These are phyloP conservation scores for Lethenteron camtschaticum DNA, from an alignment of 2,113 vertebrate species.

Conservation along the genomic window DNA sequence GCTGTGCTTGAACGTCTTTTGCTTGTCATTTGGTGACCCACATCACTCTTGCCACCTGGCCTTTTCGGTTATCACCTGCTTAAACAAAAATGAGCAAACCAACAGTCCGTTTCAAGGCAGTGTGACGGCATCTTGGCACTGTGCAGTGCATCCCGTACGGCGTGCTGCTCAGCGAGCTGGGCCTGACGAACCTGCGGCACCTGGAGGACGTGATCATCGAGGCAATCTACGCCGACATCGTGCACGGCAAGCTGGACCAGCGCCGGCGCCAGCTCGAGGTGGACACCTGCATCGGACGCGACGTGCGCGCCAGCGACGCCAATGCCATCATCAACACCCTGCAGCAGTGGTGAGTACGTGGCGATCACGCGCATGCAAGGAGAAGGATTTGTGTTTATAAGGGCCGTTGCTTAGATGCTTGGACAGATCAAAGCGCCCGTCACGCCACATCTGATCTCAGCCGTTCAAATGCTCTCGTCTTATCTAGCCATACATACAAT, in stretches of 20 bases:
- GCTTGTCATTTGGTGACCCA: too few relatives aligned
- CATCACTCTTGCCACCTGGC: too few relatives aligned
- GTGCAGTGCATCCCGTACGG: constrained; percentile 73
- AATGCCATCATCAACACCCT: constrained; percentile 71
- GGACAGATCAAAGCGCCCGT: background rate
- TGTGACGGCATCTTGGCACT: constrained; percentile 2
- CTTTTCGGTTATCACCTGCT: too few relatives aligned
- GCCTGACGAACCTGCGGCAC: constrained; percentile 88
- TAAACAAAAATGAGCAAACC: too few relatives aligned
- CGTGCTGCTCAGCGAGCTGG: constrained; percentile 78
- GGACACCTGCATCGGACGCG: constrained; percentile 77
- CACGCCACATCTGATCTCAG: background rate
- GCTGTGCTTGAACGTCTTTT: too few relatives aligned
- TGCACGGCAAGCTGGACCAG: constrained; percentile 92
- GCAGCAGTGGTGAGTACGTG: constrained; percentile 60
- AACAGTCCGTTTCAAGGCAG: too few relatives aligned
- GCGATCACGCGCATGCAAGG: background rate
- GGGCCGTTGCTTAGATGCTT: background rate
- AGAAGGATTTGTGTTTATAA: background rate
- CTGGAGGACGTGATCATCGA: constrained; percentile 93
- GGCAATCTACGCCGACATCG: constrained; percentile 95
- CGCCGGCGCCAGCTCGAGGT: constrained; percentile 91
- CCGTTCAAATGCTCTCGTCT: too few relatives aligned
- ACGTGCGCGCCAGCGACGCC: constrained; percentile 76
- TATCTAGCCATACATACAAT: too few relatives aligned